Base-by-base conservation (phyloP, 1,140 invertebrate species). In the Trichonephila inaurata region DNA sequence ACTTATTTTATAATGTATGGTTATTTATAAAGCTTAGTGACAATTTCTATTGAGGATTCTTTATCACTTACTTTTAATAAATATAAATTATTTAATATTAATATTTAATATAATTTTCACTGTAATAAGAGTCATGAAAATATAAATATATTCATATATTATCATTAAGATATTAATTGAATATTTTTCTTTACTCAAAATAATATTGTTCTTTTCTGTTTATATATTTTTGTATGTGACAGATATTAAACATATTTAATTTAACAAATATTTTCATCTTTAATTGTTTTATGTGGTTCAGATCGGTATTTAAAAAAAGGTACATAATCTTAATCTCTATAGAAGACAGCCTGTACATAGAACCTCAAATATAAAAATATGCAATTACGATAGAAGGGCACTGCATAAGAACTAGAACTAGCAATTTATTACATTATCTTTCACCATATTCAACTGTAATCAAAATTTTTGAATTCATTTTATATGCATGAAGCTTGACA, bases 341-440 rank as follows among this genome's bases (percentile, higher is more conserved):
- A 85, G 83, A 85, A 60, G 24, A 85, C 83, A 85, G 83, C 83
- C 83, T 21, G 21, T 61, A 61, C n/a, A 21, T 85, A 85, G 83
- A 85, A 28, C n/a, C 44, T 83, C 24, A n/a, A 24, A 40, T 18
- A 40, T 7, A 77, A 18, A 33, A 14, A 16, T 24, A n/a, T 24
- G 51, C n/a, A 14, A 61, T 85, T 21, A 51, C 6, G 2, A 51
- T 85, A n/a, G 21, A 85, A 85, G 85, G 90, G 90, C 90, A 92
- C 90, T 92, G 90, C 90, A 92, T 85, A 62, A n/a, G 18, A 83
- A n/a, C 10, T 24, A 61, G 24, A 33, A 33, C 58, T 60, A 82
- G 82, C 72, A 24, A 61, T 82, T 91, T 91, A 82, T 91, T 89
- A 91, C 7, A 91, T 91, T 91, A 91, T 91, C 89, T 91, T 91